phyloP scores from a whole-genome alignment of 53 echinoderm and acorn worm genomes.

The Holothuria leucospilota region DNA sequence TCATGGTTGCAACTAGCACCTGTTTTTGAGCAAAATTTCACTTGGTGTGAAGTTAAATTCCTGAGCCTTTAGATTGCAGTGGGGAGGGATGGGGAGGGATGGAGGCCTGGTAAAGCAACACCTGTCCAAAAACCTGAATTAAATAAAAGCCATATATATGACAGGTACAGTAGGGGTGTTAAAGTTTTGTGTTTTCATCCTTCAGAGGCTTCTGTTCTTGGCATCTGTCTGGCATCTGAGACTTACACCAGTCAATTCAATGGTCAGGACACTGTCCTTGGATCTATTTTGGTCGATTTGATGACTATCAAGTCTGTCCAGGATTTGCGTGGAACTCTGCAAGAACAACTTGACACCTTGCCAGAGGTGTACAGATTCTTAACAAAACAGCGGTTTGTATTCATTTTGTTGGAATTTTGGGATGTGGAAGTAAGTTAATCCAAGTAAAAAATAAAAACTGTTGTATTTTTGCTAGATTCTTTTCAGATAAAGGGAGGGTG shows the following conservation, averaged over 20 bases:
- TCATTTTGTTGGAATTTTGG: not conserved
- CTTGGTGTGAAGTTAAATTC: no score
- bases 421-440: not conserved
- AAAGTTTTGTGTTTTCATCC: not conserved
- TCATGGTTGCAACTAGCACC: no score
- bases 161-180: no score
- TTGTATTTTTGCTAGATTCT: no score
- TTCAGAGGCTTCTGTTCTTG: conserved; percentile 71
- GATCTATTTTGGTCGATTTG: conserved; percentile 74
- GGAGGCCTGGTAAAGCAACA: no score
- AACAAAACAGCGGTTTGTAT: conserved; percentile 87
- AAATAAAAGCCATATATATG: no score
- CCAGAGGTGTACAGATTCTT: conserved; percentile 83
- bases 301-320: conserved; percentile 43
- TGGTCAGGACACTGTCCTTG: conserved; percentile 73
- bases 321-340: conserved; percentile 70
- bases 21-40: no score
- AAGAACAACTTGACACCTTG: conserved; percentile 73
- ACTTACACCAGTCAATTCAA: conserved; percentile 52
- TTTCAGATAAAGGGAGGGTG: no score
- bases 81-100: no score
- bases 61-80: no score
- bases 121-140: no score
- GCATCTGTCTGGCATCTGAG: conserved; percentile 87
- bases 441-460: no score